These are phyloP conservation scores for Gymnopithys bicolor DNA, from an alignment of 2,797 vertebrate species.

Conservation along the genomic window DNA sequence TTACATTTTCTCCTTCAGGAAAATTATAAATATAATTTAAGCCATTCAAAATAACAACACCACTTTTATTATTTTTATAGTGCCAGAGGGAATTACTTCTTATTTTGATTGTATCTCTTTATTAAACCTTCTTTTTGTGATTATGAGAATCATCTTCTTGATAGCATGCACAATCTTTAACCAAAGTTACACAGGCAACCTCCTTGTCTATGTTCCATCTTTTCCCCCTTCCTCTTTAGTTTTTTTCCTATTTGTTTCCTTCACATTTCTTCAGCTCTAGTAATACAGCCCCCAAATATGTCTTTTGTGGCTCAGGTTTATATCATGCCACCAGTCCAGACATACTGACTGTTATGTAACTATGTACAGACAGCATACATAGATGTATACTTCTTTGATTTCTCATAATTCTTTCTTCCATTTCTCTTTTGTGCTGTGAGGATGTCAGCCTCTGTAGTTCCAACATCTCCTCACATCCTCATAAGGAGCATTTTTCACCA, in stretches of 20 bases:
- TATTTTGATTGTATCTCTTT: neutral
- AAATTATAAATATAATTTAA: neutral
- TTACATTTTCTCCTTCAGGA: constrained; percentile 8
- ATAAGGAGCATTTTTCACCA: neutral
- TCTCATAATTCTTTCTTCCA: neutral
- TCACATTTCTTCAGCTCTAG: neutral
- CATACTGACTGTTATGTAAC: neutral
- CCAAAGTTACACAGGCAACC: neutral
- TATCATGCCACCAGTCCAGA: neutral
- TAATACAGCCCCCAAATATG: neutral
- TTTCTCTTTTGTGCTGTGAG: neutral
- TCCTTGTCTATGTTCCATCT: neutral
- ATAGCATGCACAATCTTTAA: neutral
- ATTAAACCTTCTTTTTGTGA: neutral
- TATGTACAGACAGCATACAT: neutral
- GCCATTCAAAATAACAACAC: neutral
- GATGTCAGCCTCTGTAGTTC: neutral
- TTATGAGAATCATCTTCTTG: neutral
- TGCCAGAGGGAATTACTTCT: neutral
- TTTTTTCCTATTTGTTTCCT: neutral
- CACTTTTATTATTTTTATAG: neutral
- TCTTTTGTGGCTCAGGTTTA: neutral
- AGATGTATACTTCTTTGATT: neutral
- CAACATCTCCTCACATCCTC: neutral
- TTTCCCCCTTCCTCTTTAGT: neutral